These are phyloP conservation scores for Actenoides hombroni DNA, from an alignment of 2,113 vertebrate species.

Conservation along the genomic window DNA sequence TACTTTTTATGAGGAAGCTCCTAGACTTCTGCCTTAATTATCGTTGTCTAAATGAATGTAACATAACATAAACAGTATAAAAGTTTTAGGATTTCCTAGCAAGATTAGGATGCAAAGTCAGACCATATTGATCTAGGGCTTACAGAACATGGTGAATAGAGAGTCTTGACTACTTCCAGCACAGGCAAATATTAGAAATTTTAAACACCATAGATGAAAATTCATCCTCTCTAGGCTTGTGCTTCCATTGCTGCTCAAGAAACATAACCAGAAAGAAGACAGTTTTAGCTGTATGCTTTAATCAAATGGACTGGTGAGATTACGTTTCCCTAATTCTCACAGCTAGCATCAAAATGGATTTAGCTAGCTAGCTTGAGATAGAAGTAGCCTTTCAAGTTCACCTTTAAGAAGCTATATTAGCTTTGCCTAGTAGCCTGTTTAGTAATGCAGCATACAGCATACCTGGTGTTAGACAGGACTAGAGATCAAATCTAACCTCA, in stretches of 20 bases:
- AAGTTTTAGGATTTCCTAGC: not conserved
- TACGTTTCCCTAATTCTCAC: constrained; percentile 32
- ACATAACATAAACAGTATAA: not conserved
- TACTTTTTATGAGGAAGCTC: not conserved
- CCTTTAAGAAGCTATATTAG: constrained; percentile 56
- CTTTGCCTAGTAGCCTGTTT: constrained; percentile 35
- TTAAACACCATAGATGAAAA: not conserved
- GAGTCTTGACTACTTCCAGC: not conserved
- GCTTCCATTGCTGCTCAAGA: not conserved
- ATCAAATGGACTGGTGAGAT: constrained; percentile 2
- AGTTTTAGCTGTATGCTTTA: constrained; percentile 20
- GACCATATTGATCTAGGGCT: not conserved
- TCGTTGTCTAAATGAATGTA: not conserved
- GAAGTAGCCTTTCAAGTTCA: constrained; percentile 60
- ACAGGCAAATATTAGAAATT: not conserved
- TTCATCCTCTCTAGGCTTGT: not conserved
- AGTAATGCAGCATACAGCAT: constrained; percentile 45
- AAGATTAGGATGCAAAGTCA: not conserved
- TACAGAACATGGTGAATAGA: not conserved
- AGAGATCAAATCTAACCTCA: constrained; percentile 67
- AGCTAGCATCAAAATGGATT: constrained; percentile 29
- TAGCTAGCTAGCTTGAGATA: constrained; percentile 18
- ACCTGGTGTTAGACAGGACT: constrained; percentile 50
- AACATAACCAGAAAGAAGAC: not conserved
- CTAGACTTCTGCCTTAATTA: not conserved